Percentiles rank a stretch among this genome's conserved stretches.
Evolutionary conservation across 2,113 vertebrate species (phyloP).

Genomic region (Hippocampus zosterae): DNA sequence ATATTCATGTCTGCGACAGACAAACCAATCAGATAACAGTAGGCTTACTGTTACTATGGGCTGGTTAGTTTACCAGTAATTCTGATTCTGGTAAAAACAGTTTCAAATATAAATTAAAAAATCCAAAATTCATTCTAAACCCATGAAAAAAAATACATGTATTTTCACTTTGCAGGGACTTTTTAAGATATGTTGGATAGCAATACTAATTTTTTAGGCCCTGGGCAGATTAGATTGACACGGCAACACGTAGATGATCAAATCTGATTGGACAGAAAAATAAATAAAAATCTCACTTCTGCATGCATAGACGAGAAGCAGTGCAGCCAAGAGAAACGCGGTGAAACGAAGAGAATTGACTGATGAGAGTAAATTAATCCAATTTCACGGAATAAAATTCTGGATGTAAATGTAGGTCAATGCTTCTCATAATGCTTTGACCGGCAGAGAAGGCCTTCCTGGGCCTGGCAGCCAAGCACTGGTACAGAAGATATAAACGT

Average conservation of each 20-base stretch:
- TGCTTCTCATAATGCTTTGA: neutral
- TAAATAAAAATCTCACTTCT: too few species aligned
- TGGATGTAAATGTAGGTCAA: neutral
- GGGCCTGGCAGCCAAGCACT: too few species aligned
- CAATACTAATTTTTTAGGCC: neutral
- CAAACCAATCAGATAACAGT: neutral
- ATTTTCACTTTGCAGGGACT: neutral
- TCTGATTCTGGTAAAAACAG: neutral
- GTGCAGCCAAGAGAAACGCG: neutral
- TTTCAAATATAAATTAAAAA: neutral
- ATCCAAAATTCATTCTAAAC: neutral
- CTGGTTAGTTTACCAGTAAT: too few species aligned
- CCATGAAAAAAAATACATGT: neutral
- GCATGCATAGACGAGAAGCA: neutral
- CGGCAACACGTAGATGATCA: neutral
- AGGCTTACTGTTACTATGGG: too few species aligned
- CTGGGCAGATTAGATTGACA: neutral
- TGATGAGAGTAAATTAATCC: too few species aligned
- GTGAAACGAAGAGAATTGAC: neutral
- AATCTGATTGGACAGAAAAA: neutral
- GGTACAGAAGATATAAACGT: too few species aligned
- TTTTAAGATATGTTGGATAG: neutral
- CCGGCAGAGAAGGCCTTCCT: too few species aligned
- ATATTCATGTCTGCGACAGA: neutral
- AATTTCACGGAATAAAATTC: neutral